Evolutionary conservation across 2,888 invertebrate genomes (phyloP).

Genomic region (Tenthredo distinguenda): DNA sequence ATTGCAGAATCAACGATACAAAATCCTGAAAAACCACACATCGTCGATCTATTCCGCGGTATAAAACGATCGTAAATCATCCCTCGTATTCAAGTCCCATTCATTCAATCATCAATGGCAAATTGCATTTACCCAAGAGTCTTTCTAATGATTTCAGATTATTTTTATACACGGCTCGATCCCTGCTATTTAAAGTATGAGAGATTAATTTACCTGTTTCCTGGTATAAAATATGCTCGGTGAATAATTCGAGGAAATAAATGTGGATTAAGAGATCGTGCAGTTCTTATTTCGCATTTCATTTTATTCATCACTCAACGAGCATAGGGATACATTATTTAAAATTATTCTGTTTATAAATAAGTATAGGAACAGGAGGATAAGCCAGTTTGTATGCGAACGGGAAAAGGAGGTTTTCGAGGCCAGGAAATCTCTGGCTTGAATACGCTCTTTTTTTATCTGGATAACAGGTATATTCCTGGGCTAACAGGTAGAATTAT

Average conservation of each 20-base stretch:
- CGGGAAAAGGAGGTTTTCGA: not conserved
- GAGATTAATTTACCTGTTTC: not conserved
- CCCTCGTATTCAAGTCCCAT: not conserved
- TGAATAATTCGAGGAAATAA: not conserved
- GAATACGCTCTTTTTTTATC: not conserved
- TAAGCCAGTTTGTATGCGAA: not conserved
- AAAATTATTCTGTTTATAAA: constrained; percentile 5
- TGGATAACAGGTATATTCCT: constrained; percentile 21
- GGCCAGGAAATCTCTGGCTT: not conserved
- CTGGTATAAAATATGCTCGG: not conserved
- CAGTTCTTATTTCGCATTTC: not conserved
- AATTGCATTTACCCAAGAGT: not conserved
- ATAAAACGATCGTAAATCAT: not conserved
- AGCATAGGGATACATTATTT: constrained; percentile 2
- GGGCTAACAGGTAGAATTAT: constrained; percentile 32
- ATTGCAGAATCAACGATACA: not conserved
- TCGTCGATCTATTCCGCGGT: not conserved
- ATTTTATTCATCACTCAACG: not conserved
- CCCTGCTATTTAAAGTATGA: not conserved
- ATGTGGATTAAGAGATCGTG: constrained; percentile 3
- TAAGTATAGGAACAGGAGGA: not conserved
- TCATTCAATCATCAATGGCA: not conserved
- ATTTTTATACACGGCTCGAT: not conserved
- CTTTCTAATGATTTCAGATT: not conserved
- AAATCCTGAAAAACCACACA: not conserved